Evolutionary conservation across 2,113 vertebrate species (phyloP).

Genomic region (Brachionichthys hirsutus): DNA sequence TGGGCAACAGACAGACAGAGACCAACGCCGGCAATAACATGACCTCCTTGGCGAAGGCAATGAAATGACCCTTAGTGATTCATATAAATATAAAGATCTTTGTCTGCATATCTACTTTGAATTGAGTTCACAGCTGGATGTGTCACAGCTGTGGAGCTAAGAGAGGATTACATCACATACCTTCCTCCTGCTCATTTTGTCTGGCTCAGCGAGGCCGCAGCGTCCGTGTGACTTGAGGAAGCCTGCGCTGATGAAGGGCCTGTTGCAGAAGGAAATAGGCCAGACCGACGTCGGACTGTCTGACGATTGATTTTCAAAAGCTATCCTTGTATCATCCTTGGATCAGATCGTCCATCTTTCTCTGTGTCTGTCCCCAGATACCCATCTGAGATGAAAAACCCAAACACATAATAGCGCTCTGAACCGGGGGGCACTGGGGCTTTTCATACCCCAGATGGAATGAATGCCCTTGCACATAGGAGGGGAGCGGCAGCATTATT

Average conservation of each 20-base stretch:
- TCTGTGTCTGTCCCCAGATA: slow-evolving; percentile 59
- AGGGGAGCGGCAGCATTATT: slow-evolving; percentile 55
- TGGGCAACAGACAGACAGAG: too few relatives aligned
- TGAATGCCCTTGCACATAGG: slow-evolving; percentile 56
- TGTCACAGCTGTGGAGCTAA: too few relatives aligned
- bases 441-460: slow-evolving; percentile 69
- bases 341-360: slow-evolving; percentile 73
- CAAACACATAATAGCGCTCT: slow-evolving; percentile 68
- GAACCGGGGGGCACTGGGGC: slow-evolving; percentile 58
- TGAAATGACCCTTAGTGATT: too few relatives aligned
- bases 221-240: slow-evolving; percentile 24
- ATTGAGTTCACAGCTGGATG: background rate
- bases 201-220: slow-evolving; percentile 21
- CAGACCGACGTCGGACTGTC: slow-evolving; percentile 50
- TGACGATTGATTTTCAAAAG: slow-evolving; percentile 71
- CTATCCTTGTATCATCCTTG: slow-evolving; percentile 69
- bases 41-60: too few relatives aligned
- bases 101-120: background rate
- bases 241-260: slow-evolving; percentile 47
- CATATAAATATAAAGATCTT: too few relatives aligned
- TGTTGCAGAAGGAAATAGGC: slow-evolving; percentile 60
- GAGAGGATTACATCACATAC: background rate
- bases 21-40: too few relatives aligned
- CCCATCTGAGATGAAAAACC: slow-evolving; percentile 67
- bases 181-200: background rate